Percentiles rank a stretch among this genome's conserved stretches.
These are phyloP conservation scores for Vanessa atalanta DNA, from an alignment of 1,140 invertebrate genomes.

Conservation along the genomic window DNA sequence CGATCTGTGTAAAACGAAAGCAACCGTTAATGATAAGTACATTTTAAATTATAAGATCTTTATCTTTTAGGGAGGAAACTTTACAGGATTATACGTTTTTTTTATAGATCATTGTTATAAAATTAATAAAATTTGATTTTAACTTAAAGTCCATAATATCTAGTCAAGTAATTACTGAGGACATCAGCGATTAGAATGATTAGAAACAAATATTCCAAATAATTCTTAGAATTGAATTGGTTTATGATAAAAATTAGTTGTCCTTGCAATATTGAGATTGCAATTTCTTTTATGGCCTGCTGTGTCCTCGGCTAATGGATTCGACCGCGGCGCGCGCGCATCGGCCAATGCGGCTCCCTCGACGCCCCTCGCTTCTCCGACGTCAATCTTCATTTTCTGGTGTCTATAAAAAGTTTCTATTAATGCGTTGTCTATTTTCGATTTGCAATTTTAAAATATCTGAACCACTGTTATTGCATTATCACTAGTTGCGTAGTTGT, in stretches of 20 bases:
- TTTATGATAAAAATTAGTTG: not conserved
- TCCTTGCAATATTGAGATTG: not conserved
- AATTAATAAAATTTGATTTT: too few species aligned
- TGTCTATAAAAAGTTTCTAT: conserved; percentile 13
- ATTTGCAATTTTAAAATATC: not conserved
- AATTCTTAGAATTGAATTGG: not conserved
- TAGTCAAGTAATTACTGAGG: not conserved
- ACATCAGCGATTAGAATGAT: not conserved
- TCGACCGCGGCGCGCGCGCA: conserved; percentile 17
- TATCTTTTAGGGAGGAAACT: too few species aligned
- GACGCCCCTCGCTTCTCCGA: not conserved
- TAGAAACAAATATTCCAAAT: not conserved
- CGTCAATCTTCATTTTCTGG: conserved; percentile 25
- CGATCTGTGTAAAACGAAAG: too few species aligned
- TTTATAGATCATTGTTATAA: too few species aligned
- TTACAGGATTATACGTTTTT: too few species aligned
- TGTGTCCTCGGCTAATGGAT: conserved; percentile 9
- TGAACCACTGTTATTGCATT: too few species aligned
- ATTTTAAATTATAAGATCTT: too few species aligned
- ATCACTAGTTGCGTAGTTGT: too few species aligned
- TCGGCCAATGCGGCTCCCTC: not conserved
- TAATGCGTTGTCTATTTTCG: conserved; percentile 10
- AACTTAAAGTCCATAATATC: too few species aligned
- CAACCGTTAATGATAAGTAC: too few species aligned
- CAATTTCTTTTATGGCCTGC: not conserved